Evolutionary conservation across 2,888 invertebrate species (phyloP), one percentile per base, ranked within the genome.

Genomic region (Limnephilus auricula): DNA sequence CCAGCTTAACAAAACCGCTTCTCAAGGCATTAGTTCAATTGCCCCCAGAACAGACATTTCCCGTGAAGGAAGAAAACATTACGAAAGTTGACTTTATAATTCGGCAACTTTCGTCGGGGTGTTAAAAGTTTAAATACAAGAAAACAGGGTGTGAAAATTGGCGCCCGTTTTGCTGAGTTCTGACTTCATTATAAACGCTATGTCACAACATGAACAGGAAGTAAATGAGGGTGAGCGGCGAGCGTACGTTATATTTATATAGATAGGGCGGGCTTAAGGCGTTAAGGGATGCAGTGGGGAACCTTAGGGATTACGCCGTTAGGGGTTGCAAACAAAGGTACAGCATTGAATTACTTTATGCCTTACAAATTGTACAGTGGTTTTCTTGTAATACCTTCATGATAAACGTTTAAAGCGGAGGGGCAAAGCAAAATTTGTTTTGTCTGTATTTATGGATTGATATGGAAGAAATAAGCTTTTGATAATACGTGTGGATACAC

Each of bases 41-140:
- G 31, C 80, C 6, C 34, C 25, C 32, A 37, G 82, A 82, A 82
- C 82, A 82, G 34, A 34, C 32, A 82, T 32, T 32, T 82, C 34
- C 82, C 34, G 34, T 25, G 9, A 82, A 82, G 65, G 65, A 65
- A 82, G 34, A 82, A 82, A 32, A 82, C 31, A 82, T 82, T 82
- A 32, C 25, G 25, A 82, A 82, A 32, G 34, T 34, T 32, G 82
- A 82, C 82, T 82, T 82, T 82, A 82, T 32, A 82, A 82, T 82
- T 82, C 32, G 32, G 32, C 82, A 82, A 32, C 82, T 34, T 37
- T 82, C 34, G 32, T 31, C 2, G 82, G 37, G 13, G 82, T 32
- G 32, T 34, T 82, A 82, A 82, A 82, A 34, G 34, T 34, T 82
- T 82, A 32, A 32, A 32, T 25, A 34, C 82, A 32, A 37, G 80